Evolutionary conservation across 2,797 vertebrate genomes (phyloP).

Genomic region (Acanthis flammea): DNA sequence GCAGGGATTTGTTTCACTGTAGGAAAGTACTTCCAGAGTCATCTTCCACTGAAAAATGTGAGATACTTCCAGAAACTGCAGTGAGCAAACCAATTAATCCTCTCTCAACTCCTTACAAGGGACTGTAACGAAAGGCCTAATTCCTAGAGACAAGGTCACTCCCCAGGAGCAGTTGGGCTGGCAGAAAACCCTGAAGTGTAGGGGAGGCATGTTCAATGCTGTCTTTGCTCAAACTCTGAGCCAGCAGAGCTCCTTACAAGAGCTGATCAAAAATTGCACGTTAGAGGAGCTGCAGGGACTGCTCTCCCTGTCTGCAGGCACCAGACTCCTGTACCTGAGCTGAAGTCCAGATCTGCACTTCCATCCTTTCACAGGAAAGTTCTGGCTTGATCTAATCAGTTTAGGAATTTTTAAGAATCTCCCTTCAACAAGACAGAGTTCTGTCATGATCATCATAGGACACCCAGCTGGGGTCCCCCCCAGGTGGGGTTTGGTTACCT

Average conservation of each 20-base stretch:
- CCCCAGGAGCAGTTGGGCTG: conserved; percentile 55
- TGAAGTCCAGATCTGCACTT: neutral
- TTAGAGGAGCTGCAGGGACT: neutral
- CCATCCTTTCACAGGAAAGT: neutral
- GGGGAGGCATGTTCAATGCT: neutral
- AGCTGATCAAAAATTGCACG: neutral
- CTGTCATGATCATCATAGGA: neutral
- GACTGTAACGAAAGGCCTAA: conserved; percentile 55
- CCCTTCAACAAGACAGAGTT: neutral
- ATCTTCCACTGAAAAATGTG: conserved; percentile 64
- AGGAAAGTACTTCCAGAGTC: conserved; percentile 65
- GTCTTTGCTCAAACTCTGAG: conserved; percentile 24
- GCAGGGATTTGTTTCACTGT: conserved; percentile 64
- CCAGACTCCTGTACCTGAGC: neutral
- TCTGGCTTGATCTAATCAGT: neutral
- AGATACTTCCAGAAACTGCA: conserved; percentile 62
- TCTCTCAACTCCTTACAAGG: conserved; percentile 61
- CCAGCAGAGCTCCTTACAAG: conserved; percentile 4
- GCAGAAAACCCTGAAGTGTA: conserved; percentile 44
- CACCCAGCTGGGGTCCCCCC: neutral
- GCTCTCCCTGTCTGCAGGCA: neutral
- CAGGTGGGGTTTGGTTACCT: neutral
- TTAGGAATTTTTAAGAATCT: neutral
- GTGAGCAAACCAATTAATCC: conserved; percentile 64
- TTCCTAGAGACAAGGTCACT: conserved; percentile 66